These are phyloP conservation scores for Trichopoda pennipes DNA, from an alignment of 2,888 invertebrate genomes.

Conservation along the genomic window DNA sequence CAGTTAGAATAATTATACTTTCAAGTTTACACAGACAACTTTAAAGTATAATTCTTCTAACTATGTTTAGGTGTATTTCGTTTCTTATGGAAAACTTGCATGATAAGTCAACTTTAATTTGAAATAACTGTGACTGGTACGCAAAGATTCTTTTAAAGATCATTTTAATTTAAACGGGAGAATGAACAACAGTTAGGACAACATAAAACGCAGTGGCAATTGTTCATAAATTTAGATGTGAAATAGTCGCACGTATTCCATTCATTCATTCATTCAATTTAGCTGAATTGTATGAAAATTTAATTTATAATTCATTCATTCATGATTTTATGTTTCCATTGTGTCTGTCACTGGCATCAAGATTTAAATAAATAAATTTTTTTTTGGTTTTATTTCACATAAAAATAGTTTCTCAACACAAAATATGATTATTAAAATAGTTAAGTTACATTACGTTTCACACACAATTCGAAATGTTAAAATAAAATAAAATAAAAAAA, in stretches of 20 bases:
- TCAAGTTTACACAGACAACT: too few relatives aligned
- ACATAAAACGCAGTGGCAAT: conserved; percentile 45
- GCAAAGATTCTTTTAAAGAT: conserved; percentile 25
- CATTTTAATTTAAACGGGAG: conserved; percentile 5
- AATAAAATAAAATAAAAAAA: background rate
- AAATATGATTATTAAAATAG: conserved; percentile 48
- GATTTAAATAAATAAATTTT: conserved; percentile 13
- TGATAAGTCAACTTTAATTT: conserved; percentile 61
- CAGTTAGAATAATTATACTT: conserved; percentile 26
- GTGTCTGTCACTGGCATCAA: conserved; percentile 48
- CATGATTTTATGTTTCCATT: conserved; percentile 54
- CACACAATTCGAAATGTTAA: conserved; percentile 17
- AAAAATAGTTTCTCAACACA: conserved; percentile 35
- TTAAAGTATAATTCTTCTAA: too few relatives aligned
- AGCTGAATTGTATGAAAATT: conserved; percentile 23
- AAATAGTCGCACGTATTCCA: conserved; percentile 10
- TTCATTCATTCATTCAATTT: conserved; percentile 39
- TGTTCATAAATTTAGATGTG: conserved; percentile 23
- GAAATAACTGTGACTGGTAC: conserved; percentile 66
- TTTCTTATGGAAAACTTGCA: conserved; percentile 33
- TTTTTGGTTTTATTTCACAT: conserved; percentile 32
- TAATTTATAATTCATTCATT: conserved; percentile 48
- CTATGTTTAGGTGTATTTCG: background rate
- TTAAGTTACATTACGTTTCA: conserved; percentile 29
- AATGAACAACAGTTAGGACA: background rate